Conservation (phyloP, 1,140 invertebrate species). For the Micrasema longulum region DNA sequence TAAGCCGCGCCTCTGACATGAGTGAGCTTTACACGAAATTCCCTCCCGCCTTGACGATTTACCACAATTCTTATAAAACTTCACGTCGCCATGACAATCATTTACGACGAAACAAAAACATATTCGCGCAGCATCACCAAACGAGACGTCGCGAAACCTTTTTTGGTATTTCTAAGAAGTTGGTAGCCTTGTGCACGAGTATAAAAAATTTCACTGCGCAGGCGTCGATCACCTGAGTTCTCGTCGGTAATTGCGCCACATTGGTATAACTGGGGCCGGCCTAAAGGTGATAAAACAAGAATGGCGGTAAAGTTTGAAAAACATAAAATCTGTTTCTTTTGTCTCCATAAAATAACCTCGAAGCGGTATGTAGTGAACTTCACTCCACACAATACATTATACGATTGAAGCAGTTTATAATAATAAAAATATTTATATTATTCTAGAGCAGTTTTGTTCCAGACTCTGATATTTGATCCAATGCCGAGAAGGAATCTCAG, state of each 20-base stretch:
- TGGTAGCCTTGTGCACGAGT: conserved; percentile 37
- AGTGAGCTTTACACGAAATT: conserved; percentile 29
- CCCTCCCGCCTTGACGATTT: conserved; percentile 6
- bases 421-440: no score
- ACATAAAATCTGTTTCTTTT: no score
- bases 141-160: conserved; percentile 37
- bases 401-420: no score
- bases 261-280: conserved; percentile 30
- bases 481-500: no score
- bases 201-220: conserved; percentile 38
- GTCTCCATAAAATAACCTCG: no score
- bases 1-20: conserved; percentile 41
- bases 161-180: conserved; percentile 44
- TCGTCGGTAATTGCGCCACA: not conserved
- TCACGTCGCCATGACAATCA: conserved; percentile 43
- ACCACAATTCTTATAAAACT: conserved; percentile 36
- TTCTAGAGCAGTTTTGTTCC: no score
- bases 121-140: conserved; percentile 32
- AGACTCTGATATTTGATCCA: no score
- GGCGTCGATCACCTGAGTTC: conserved; percentile 45
- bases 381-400: no score
- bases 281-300: conserved; percentile 1
- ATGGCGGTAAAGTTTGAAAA: conserved; percentile 7
- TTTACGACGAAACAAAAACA: conserved; percentile 34
- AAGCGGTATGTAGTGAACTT: no score